phyloP scores from a whole-genome alignment of 2,113 vertebrate species.

The Zosterops pallidus region DNA sequence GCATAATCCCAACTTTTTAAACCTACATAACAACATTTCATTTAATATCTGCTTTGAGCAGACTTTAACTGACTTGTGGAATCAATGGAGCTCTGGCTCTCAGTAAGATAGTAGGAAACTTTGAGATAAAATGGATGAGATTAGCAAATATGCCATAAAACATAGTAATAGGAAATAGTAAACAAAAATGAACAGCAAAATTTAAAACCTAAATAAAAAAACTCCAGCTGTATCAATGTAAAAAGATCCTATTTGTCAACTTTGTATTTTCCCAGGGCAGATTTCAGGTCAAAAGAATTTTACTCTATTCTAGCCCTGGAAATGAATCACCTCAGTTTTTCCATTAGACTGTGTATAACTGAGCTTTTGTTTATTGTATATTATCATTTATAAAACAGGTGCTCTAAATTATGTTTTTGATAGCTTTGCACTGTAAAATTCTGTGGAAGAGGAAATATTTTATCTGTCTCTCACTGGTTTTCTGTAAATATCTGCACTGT shows the following conservation, averaged over 20 bases:
- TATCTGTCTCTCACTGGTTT: conserved; percentile 4
- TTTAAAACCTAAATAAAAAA: neutral
- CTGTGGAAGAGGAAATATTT: neutral
- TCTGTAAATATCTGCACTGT: conserved; percentile 22
- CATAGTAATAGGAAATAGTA: neutral
- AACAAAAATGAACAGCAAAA: neutral
- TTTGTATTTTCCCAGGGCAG: neutral
- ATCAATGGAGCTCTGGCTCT: neutral
- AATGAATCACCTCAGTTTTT: neutral
- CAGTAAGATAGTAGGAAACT: neutral
- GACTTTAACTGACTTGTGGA: neutral
- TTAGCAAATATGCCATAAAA: neutral
- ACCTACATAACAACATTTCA: neutral
- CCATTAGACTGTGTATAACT: neutral
- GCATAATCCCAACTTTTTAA: neutral
- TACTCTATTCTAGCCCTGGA: neutral
- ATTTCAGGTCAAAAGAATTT: neutral
- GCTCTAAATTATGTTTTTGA: neutral
- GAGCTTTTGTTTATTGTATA: neutral
- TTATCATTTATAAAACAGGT: neutral
- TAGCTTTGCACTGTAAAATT: conserved; percentile 15
- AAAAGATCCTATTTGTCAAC: neutral
- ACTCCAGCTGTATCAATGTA: neutral
- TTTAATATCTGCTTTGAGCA: neutral
- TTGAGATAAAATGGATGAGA: neutral